Base-by-base conservation (phyloP, 2,797 vertebrate species). In the Xenentodon cancila region DNA sequence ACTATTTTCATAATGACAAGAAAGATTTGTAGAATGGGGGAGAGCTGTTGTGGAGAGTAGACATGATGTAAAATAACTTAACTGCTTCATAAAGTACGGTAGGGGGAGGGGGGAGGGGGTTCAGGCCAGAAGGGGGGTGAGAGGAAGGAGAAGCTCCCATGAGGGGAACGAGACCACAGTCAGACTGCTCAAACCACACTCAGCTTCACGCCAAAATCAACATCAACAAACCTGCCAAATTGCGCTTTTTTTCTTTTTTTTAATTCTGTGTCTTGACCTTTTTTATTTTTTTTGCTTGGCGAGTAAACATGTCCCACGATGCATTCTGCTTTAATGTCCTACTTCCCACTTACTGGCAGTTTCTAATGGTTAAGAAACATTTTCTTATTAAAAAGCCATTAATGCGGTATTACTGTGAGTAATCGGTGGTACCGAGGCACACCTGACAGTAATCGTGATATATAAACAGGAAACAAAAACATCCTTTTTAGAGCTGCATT, bases 31-130 rank as follows among this genome's bases (percentile, higher is more conserved):
- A 71, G 82, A 55, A 52, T 53, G 55, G 66, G 61, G 68, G 27
- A 12, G 52, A 59, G 69, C 19, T 67, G 79, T 79, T 89, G 76
- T 75, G 73, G 71, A 80, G 76, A 64, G 86, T 11, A 87, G 84
- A 89, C 87, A 89, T 86, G 86, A 91, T 91, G 88, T 90, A 87
- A 91, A 91, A 90, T 85, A 91, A 88, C 73, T 89, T 84, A 85
- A 90, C 82, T 84, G 84, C 83, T 81, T 86, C 81, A 80, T 88
- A 81, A 90, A 88, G 81, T 79, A 76, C 66, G 64, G n/a, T 15
- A 30, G 56, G 40, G 52, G 47, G 52, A 37, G 25, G 2, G 43
- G 57, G 67, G 25, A 5, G 25, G n/a, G n/a, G n/a, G n/a, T n/a
- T n/a, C 25, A 52, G 48, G 5, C 53, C 4, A 7, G 34, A 71